Percentiles rank a stretch among this genome's conserved stretches.
Conservation (phyloP, 2,888 invertebrate species). For the Volucella bombylans region DNA sequence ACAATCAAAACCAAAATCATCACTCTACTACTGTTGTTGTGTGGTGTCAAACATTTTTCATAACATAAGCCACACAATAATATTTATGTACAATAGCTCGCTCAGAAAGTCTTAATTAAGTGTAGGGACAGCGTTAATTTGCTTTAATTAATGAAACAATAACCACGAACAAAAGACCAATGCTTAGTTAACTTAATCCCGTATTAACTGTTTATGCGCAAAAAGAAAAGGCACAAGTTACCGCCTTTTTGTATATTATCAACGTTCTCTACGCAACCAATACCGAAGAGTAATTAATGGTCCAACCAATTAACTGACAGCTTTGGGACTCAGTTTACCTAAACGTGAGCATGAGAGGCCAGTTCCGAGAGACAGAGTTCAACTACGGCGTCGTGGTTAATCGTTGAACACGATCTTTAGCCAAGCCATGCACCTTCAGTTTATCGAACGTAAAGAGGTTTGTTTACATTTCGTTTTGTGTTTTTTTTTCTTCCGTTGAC, state of each 20-base stretch:
- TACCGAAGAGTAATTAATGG: constrained; percentile 64
- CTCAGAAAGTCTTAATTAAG: not conserved
- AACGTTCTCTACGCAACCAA: constrained; percentile 37
- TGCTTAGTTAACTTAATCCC: constrained; percentile 22
- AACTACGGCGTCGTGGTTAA: constrained; percentile 38
- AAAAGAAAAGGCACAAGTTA: constrained; percentile 8
- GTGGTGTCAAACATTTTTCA: too few species aligned
- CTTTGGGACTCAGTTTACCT: not conserved
- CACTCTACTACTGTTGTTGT: too few species aligned
- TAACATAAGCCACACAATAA: too few species aligned
- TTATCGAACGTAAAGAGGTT: constrained; percentile 20
- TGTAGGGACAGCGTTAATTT: constrained; percentile 11
- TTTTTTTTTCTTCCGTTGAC: constrained; percentile 4
- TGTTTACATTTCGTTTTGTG: constrained; percentile 9
- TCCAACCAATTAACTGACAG: constrained; percentile 55
- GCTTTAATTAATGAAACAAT: constrained; percentile 26
- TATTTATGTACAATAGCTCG: too few species aligned
- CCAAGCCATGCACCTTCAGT: constrained; percentile 33
- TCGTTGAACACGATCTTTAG: constrained; percentile 51
- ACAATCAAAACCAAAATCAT: too few species aligned
- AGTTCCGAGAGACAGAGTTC: constrained; percentile 30
- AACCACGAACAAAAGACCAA: not conserved
- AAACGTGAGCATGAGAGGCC: constrained; percentile 35
- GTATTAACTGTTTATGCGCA: constrained; percentile 14
- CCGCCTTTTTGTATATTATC: constrained; percentile 28